Evolutionary conservation across 2,888 invertebrate genomes (phyloP).

Genomic region (Drosophila subquinaria): DNA sequence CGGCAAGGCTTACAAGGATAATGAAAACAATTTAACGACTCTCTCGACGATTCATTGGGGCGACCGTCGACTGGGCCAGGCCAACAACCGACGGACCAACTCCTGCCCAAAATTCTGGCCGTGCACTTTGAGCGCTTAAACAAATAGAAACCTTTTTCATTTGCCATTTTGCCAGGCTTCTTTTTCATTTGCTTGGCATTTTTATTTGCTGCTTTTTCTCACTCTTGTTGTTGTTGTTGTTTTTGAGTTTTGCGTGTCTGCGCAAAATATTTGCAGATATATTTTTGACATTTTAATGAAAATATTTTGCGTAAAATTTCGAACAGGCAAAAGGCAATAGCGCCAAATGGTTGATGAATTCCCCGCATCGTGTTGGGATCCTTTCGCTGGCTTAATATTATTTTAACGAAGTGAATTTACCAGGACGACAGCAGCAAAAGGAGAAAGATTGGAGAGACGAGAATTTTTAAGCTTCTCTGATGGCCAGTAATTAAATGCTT

Average conservation of each 20-base stretch:
- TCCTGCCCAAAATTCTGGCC: slow-evolving; percentile 50
- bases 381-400: slow-evolving; percentile 68
- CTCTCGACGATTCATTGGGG: slow-evolving; percentile 69
- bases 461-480: slow-evolving; percentile 71
- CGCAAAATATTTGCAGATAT: slow-evolving; percentile 78
- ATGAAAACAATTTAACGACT: slow-evolving; percentile 81
- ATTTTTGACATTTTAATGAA: slow-evolving; percentile 76
- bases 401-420: slow-evolving; percentile 73
- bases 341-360: slow-evolving; percentile 58
- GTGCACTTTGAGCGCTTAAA: slow-evolving; percentile 61
- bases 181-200: slow-evolving; percentile 31
- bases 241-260: slow-evolving; percentile 72
- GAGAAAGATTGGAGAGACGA: slow-evolving; percentile 2
- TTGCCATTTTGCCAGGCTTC: slow-evolving; percentile 39
- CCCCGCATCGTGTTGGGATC: slow-evolving; percentile 34
- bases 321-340: slow-evolving; percentile 35
- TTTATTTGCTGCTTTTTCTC: slow-evolving; percentile 2
- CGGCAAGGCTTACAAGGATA: slow-evolving; percentile 74
- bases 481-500: slow-evolving; percentile 79
- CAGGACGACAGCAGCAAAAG: slow-evolving; percentile 17
- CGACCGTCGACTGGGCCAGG: slow-evolving; percentile 8
- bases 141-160: slow-evolving; percentile 75
- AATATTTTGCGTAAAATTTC: slow-evolving; percentile 71
- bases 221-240: slow-evolving; percentile 3
- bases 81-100: slow-evolving; percentile 1